A percentile compares a stretch with the other conserved stretches of the same genome.
Conservation (phyloP, 2,113 vertebrate species). For the Columba livia region DNA sequence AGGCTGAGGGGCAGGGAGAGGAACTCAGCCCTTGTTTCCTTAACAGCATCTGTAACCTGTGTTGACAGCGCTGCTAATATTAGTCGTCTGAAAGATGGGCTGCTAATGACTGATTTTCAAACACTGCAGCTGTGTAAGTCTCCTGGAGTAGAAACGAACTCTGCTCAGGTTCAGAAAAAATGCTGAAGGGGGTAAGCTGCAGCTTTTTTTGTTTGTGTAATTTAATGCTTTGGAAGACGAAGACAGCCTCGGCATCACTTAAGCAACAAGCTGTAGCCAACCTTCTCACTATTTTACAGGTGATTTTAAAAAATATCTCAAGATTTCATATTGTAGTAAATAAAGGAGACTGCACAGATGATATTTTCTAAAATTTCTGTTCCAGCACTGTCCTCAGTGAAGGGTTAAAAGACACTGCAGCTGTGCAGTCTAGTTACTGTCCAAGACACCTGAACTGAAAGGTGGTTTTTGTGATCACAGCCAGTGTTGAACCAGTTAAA, state of each 20-base stretch:
- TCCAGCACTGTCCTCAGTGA: not conserved
- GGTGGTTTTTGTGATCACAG: not conserved
- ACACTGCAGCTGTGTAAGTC: not conserved
- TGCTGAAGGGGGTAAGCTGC: not conserved
- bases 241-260: not conserved
- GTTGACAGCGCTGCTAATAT: slow-evolving; percentile 26
- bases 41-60: not conserved
- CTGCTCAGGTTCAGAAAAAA: not conserved
- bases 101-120: slow-evolving; percentile 51
- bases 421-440: not conserved
- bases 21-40: slow-evolving; percentile 20
- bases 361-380: not conserved
- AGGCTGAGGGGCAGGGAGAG: not conserved
- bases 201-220: not conserved
- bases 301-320: not conserved
- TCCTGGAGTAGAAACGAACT: slow-evolving; percentile 13
- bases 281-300: not conserved
- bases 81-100: not conserved
- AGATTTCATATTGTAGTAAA: not conserved
- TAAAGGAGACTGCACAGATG: not conserved
- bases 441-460: not conserved
- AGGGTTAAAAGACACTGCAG: not conserved
- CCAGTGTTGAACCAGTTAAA: not conserved
- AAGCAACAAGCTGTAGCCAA: not conserved
- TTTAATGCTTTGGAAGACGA: slow-evolving; percentile 6